These are phyloP conservation scores for Pangasianodon gigas DNA, from an alignment of 2,113 vertebrate genomes.

Conservation along the genomic window DNA sequence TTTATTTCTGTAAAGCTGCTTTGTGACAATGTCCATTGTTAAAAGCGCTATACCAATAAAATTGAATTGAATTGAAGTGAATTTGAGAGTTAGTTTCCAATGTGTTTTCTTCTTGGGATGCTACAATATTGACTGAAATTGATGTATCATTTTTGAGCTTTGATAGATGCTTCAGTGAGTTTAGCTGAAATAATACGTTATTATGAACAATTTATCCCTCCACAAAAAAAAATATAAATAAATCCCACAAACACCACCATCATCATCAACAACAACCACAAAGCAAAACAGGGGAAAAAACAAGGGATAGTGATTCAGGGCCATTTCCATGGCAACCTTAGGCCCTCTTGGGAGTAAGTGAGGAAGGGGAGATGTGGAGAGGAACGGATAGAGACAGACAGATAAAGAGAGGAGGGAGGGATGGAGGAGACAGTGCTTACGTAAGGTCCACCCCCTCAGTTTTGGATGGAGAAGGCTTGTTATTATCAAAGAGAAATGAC, in stretches of 20 bases:
- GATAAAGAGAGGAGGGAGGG: slow-evolving; percentile 15
- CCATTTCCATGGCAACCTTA: slow-evolving; percentile 51
- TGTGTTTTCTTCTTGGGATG: neutral
- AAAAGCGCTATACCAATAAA: too few species aligned
- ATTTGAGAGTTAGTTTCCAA: neutral
- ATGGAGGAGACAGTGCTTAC: slow-evolving; percentile 10
- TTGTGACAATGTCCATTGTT: too few species aligned
- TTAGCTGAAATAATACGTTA: neutral
- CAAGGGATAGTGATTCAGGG: slow-evolving; percentile 7
- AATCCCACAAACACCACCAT: neutral
- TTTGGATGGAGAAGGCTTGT: slow-evolving; percentile 22
- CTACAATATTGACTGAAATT: neutral
- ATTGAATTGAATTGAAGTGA: too few species aligned
- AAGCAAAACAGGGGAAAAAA: neutral
- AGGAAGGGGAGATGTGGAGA: slow-evolving; percentile 21
- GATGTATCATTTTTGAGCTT: neutral
- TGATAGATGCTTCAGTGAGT: neutral
- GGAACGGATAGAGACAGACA: slow-evolving; percentile 21
- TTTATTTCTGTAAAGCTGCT: too few species aligned
- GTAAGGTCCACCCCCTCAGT: slow-evolving; percentile 30
- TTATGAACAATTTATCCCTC: neutral
- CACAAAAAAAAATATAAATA: neutral
- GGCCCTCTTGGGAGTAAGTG: slow-evolving; percentile 2
- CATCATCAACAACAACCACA: neutral
- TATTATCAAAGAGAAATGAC: slow-evolving; percentile 44